These are phyloP conservation scores for Eilema depressum DNA, from an alignment of 2,888 invertebrate genomes.

Conservation along the genomic window DNA sequence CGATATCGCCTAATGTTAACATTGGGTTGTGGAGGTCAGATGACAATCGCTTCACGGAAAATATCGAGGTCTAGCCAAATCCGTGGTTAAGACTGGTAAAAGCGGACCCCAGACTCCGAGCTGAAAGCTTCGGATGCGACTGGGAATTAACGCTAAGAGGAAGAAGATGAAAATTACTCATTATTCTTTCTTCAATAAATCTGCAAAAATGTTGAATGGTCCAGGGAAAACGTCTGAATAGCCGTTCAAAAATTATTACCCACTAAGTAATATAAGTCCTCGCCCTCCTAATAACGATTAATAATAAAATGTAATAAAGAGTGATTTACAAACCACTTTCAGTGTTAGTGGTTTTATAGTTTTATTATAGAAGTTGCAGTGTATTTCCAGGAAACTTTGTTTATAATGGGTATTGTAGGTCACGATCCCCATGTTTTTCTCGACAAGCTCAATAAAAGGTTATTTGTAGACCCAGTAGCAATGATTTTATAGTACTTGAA, in stretches of 20 bases:
- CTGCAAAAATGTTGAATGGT: neutral
- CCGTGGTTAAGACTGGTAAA: no score
- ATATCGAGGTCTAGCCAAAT: no score
- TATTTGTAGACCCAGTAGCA: neutral
- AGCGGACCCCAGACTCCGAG: no score
- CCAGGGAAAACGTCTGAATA: neutral
- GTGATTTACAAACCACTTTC: neutral
- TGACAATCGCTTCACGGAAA: no score
- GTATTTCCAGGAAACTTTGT: neutral
- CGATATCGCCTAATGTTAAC: no score
- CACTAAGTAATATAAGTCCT: neutral
- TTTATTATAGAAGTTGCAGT: neutral
- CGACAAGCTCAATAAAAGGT: neutral
- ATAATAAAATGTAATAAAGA: neutral
- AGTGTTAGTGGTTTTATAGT: neutral
- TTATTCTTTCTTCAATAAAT: neutral
- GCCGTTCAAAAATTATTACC: neutral
- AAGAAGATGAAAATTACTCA: no score
- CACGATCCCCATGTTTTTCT: neutral
- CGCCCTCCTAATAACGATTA: neutral
- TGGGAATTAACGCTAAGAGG: no score
- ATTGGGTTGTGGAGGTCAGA: no score
- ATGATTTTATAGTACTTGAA: neutral
- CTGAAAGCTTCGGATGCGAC: no score
- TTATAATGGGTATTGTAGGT: neutral